These are phyloP conservation scores for Taxidea taxus DNA, from an alignment of 2,113 vertebrate genomes.

Conservation along the genomic window DNA sequence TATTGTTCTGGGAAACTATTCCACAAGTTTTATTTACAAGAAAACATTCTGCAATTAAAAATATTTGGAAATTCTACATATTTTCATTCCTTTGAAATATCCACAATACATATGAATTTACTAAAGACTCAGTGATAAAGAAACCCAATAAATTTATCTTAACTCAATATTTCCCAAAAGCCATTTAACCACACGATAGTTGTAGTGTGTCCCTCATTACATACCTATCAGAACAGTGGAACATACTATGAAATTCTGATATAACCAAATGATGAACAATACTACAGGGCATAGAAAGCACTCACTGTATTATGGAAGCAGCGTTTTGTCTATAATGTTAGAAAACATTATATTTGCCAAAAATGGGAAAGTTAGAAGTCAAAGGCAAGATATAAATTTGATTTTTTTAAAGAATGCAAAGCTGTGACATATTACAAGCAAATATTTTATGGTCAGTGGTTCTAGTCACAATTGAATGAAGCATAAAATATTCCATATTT, in stretches of 20 bases:
- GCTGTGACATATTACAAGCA: not conserved
- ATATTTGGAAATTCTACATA: not conserved
- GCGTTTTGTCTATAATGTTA: not conserved
- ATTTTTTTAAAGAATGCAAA: not conserved
- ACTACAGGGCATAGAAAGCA: not conserved
- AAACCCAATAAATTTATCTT: not conserved
- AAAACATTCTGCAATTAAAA: slow-evolving; percentile 5
- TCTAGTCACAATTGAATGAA: not conserved
- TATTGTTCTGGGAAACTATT: not conserved
- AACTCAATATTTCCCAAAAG: not conserved
- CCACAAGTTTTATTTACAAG: not conserved
- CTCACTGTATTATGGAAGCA: not conserved
- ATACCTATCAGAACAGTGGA: not conserved
- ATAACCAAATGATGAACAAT: not conserved
- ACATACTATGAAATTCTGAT: not conserved
- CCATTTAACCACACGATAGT: not conserved
- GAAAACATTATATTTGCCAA: not conserved
- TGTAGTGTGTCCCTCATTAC: not conserved
- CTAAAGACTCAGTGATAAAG: not conserved
- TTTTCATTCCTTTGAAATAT: not conserved
- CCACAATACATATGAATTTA: not conserved
- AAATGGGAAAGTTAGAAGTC: not conserved
- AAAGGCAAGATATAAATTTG: not conserved
- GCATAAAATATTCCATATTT: not conserved
- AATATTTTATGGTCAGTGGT: not conserved